Base-by-base conservation (phyloP, 1,140 invertebrate genomes). In the Megalonaias nervosa region DNA sequence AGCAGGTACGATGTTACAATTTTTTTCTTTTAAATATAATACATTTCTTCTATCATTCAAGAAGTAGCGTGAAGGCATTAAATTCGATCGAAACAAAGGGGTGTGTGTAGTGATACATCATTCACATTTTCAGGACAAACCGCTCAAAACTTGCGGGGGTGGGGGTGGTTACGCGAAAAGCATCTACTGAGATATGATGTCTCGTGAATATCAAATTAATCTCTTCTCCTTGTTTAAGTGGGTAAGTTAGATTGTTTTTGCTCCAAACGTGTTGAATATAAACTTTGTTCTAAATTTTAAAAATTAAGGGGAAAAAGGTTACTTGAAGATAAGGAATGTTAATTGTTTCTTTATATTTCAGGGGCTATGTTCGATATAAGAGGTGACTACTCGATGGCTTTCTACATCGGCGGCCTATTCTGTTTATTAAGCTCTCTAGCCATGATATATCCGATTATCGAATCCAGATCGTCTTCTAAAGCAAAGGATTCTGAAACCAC, bases 331-430 rank as follows among this genome's bases (percentile, higher is more conserved):
- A 13, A 65, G 19, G 13, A n/a, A 4, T 21, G 12, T 0, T 21
- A 69, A 31, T 16, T 58, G n/a, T 67, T 11, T 71, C 12, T 60
- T 38, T 61, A 26, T 19, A 55, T 79, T 73, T 59, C 74, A 82
- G 81, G 81, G 15, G 64, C 61, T 9, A 67, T 83, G 66, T 83
- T 71, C 66, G 82, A 83, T 59, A 60, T 72, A 21, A 83, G 80
- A 15, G 66, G 57, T 1, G 55, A 68, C 16, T 83, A 83, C 57
- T 56, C 61, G 6, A 61, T 67, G n/a, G 68, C 79, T 1, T 83
- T 83, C 65, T 60, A 67, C 21, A 23, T 83, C 2, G 79, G 71
- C 55, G 82, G 80, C 1, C 16, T 57, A 1, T 26, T 78, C 38
- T 65, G 60, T 21, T 73, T 78, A 67, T 19, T 78, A 4, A 78